Evolutionary conservation across 2,888 invertebrate genomes (phyloP), one percentile per base, ranked within the genome.

Genomic region (Plusia festucae): DNA sequence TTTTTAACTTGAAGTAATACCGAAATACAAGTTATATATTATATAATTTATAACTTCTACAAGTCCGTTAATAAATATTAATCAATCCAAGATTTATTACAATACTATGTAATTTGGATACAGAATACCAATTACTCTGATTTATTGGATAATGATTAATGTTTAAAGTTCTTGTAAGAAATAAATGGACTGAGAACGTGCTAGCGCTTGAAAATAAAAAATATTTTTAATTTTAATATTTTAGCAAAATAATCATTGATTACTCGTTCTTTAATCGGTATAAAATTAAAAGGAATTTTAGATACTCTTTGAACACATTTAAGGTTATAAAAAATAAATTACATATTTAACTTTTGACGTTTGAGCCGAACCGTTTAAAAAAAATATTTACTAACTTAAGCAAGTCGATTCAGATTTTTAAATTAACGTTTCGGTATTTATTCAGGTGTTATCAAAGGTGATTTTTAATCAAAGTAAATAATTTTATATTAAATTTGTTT

Each of bases 351-450:
- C 20, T 20, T 49, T 49, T 11, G 20, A 18, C 20, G 9, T 40
- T 40, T 40, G 40, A 40, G n/a, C 20, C 20, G 11, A 18, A 49
- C 46, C 20, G 46, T 49, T 49, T 49, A 49, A 20, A 11, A 49
- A 49, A 20, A 9, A 18, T 49, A 49, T 49, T 49, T 49, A 40
- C 46, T 20, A 20, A 49, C 11, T 49, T 49, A 11, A 49, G 20
- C 46, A 49, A 49, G 20, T 49, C 46, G 46, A 20, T 49, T 49
- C 9, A 49, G 46, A 16, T 49, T 20, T 30, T 16, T 49, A 49
- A 49, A 20, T 49, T 49, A 11, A 49, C 46, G 11, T 49, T 49
- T 20, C 20, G 20, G 46, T 49, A 49, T 49, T 49, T 49, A 49
- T 49, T 18, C 46, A 20, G 20, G 16, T 20, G 46, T 20, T 20